Percentiles rank a stretch among this genome's conserved stretches.
Conservation (phyloP, 2,113 vertebrate species). For the Ictalurus punctatus region DNA sequence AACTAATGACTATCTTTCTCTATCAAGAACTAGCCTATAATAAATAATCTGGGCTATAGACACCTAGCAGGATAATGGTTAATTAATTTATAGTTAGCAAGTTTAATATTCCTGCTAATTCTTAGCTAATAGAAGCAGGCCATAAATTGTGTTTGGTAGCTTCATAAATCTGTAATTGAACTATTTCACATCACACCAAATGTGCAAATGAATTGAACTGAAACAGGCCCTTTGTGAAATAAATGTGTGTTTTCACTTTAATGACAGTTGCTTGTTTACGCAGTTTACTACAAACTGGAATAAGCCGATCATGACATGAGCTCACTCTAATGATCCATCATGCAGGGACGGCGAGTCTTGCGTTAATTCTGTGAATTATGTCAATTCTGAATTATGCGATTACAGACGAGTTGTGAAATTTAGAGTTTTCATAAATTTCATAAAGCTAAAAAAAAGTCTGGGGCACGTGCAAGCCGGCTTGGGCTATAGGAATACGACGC, state of each 20-base stretch:
- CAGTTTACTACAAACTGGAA: not conserved
- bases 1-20: not conserved
- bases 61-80: not conserved
- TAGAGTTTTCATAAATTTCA: not conserved
- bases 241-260: not conserved
- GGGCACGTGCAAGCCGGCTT: not conserved
- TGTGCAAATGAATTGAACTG: not conserved
- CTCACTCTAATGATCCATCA: not conserved
- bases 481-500: not conserved
- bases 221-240: not conserved
- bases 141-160: not conserved
- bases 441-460: not conserved
- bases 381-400: no score
- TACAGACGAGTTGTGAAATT: not conserved
- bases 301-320: not conserved
- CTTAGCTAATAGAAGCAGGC: not conserved
- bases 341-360: not conserved
- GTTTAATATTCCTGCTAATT: not conserved
- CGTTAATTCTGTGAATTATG: not conserved
- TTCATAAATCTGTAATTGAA: not conserved
- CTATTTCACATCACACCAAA: not conserved
- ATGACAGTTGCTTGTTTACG: not conserved
- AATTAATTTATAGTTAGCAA: not conserved
- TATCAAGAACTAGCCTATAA: not conserved
- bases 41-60: not conserved